Conservation (phyloP, 2,888 invertebrate species). For the Parnassius orleans region DNA sequence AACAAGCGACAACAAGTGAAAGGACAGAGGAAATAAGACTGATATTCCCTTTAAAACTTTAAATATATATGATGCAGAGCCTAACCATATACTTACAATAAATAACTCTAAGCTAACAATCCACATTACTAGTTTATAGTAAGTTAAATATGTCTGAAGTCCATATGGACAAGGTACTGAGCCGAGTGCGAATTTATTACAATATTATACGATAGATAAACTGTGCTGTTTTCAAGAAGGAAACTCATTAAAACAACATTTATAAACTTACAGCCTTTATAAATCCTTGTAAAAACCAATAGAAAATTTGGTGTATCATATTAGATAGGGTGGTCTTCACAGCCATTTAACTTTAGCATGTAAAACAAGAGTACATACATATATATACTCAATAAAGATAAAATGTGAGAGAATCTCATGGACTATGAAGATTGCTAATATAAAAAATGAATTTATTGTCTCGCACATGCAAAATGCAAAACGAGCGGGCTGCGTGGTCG, state of each 20-base stretch:
- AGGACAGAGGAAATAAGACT: constrained; percentile 56
- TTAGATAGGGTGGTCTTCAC: constrained; percentile 66
- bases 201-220: constrained; percentile 12
- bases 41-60: constrained; percentile 35
- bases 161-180: constrained; percentile 68
- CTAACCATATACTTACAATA: constrained; percentile 73
- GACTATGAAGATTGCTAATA: constrained; percentile 29
- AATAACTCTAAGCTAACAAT: constrained; percentile 76
- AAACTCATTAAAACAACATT: constrained; percentile 42
- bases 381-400: constrained; percentile 26
- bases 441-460: constrained; percentile 63
- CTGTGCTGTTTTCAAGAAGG: not conserved
- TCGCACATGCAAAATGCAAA: constrained; percentile 72
- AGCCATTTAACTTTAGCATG: constrained; percentile 64
- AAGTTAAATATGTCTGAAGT: constrained; percentile 63
- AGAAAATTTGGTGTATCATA: constrained; percentile 63
- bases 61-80: constrained; percentile 61
- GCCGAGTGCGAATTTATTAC: constrained; percentile 64
- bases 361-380: constrained; percentile 29
- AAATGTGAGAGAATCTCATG: constrained; percentile 3
- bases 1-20: constrained; percentile 67
- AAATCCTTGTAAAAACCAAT: constrained; percentile 55
- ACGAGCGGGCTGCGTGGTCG: constrained; percentile 36
- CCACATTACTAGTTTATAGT: constrained; percentile 68
- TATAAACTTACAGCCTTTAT: constrained; percentile 54